phyloP scores from a whole-genome alignment of 2,888 invertebrate genomes.

The Leptura quadrifasciata region DNA sequence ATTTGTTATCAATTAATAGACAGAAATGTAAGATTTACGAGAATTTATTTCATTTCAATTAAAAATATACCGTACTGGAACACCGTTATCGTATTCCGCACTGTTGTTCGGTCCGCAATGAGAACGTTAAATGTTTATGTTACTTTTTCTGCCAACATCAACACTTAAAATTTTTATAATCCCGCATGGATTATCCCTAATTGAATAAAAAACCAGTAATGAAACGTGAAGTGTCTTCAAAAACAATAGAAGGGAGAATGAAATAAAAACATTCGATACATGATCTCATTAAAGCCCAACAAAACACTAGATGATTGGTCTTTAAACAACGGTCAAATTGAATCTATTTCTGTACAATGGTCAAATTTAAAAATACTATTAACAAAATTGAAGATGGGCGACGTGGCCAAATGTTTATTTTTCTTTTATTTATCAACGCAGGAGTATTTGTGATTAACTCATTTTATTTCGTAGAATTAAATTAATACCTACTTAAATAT shows the following conservation, averaged over 20 bases:
- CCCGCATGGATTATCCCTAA: conserved; percentile 18
- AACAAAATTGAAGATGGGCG: too few species aligned
- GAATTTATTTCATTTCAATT: neutral
- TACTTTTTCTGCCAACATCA: neutral
- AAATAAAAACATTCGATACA: conserved; percentile 23
- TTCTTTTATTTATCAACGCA: too few species aligned
- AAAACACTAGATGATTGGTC: conserved; percentile 11
- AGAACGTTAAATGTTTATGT: neutral
- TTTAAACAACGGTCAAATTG: neutral
- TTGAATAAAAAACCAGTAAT: conserved; percentile 24
- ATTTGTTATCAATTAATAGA: too few species aligned
- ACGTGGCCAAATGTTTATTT: too few species aligned
- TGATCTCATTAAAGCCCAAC: conserved; percentile 20
- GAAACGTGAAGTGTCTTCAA: conserved; percentile 22
- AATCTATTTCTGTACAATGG: neutral
- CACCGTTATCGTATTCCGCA: neutral
- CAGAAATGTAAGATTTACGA: neutral
- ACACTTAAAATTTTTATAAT: conserved; percentile 21
- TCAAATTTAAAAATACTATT: neutral
- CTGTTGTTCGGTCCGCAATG: neutral
- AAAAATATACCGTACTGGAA: neutral
- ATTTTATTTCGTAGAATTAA: too few species aligned
- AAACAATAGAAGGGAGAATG: conserved; percentile 13
- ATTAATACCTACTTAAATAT: too few species aligned
- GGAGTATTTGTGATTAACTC: too few species aligned